Base-by-base conservation (phyloP, 2,113 vertebrate genomes). In the Psettodes erumei region DNA sequence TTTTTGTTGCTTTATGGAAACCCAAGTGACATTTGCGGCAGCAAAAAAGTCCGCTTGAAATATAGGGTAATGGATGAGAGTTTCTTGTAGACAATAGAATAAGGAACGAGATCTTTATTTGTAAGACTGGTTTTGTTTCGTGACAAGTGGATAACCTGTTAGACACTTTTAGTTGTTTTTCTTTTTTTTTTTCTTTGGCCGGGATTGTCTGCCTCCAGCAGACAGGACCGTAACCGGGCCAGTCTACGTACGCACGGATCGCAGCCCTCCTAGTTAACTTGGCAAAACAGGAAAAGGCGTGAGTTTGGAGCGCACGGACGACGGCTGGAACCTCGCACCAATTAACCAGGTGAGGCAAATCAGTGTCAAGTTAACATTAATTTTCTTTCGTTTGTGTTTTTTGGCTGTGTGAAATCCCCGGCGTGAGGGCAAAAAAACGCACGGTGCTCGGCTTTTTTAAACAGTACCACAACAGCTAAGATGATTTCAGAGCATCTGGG, bases 141-240 rank as follows among this genome's bases (percentile, higher is more conserved):
- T 86, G 86, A 85, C 86, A 90, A 90, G 87, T 88, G 87, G 86
- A 87, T 93, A 87, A 86, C 80, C 88, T 87, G 83, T 90, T 88
- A 77, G 76, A 85, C 88, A 88, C 87, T 91, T 93, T 90, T 75
- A 27, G 45, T 62, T 47, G n/a, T 37, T 70, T 74, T 83, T 79
- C n/a, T n/a, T 72, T 38, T 58, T 63, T 45, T 18, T 30, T 47
- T 11, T 12, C 33, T 71, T 23, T 48, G 67, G 63, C 28, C 58
- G 69, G 88, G 86, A 84, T 85, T 33, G 74, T 75, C 77, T 72
- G 87, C 85, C 85, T 79, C 78, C 70, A 73, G 61, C 74, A 77
- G 82, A 84, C 84, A 56, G 87, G 78, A 87, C 82, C 82, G 87
- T 78, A 75, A 82, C 84, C 82, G 74, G 88, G 68, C 71, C 69